These are phyloP conservation scores for Indicator maculatus DNA, from an alignment of 2,113 vertebrate species.

Conservation along the genomic window DNA sequence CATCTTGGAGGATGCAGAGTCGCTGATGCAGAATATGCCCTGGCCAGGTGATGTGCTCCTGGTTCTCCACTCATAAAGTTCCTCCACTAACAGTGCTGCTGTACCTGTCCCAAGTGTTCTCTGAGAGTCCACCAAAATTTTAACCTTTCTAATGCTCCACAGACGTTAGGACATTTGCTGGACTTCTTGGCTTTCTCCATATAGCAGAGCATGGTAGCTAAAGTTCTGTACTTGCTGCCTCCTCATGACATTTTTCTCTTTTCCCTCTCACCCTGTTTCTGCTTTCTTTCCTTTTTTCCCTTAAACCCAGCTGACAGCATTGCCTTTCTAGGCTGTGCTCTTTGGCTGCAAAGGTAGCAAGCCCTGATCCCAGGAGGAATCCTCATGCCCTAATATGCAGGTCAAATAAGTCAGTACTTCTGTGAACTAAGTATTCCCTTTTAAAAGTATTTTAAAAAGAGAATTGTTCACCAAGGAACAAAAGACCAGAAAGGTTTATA, in stretches of 20 bases:
- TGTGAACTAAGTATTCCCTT: neutral
- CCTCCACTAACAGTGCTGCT: neutral
- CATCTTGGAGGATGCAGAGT: neutral
- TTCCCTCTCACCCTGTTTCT: neutral
- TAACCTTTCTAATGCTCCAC: neutral
- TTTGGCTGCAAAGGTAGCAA: neutral
- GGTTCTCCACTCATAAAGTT: neutral
- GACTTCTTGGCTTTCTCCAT: neutral
- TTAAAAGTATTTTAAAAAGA: neutral
- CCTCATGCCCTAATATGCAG: neutral
- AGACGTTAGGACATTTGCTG: neutral
- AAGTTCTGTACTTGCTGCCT: neutral
- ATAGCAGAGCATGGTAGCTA: neutral
- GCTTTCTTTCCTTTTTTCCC: neutral
- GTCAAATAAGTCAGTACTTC: neutral
- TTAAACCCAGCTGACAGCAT: neutral
- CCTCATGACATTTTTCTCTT: neutral
- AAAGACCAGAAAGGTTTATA: slow-evolving; percentile 7
- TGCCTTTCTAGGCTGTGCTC: neutral
- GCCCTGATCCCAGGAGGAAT: neutral
- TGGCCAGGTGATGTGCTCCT: neutral
- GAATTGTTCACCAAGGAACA: slow-evolving; percentile 11
- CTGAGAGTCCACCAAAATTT: neutral
- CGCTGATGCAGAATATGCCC: neutral
- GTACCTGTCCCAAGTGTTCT: neutral